Evolutionary conservation across 2,113 vertebrate genomes (phyloP).

Genomic region (Nycticebus coucang): DNA sequence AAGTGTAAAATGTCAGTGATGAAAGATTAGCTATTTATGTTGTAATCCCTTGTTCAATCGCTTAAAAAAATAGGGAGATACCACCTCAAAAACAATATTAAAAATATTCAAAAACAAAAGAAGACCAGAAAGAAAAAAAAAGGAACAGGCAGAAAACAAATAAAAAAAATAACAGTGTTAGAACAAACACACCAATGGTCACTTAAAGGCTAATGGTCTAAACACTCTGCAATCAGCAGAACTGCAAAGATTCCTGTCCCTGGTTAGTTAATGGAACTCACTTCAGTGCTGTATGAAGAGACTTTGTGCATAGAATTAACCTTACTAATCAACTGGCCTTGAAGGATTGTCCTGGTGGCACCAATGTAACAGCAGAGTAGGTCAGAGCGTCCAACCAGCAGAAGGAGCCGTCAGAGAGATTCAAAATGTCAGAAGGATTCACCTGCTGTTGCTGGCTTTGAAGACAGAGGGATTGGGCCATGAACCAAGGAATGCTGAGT

Average conservation of each 20-base stretch:
- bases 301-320: not conserved
- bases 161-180: not conserved
- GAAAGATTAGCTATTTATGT: not conserved
- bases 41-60: not conserved
- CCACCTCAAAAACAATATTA: not conserved
- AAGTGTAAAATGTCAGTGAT: not conserved
- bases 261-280: not conserved
- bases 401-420: not conserved
- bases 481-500: not conserved
- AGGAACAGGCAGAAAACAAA: not conserved
- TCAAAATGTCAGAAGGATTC: not conserved
- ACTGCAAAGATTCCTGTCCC: not conserved
- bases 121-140: constrained; percentile 28
- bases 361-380: not conserved
- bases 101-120: not conserved
- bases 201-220: not conserved
- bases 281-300: not conserved
- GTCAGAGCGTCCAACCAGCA: not conserved
- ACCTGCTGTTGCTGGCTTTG: not conserved
- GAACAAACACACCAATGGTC: not conserved
- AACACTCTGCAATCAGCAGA: not conserved
- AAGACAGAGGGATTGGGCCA: not conserved
- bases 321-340: not conserved
- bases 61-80: constrained; percentile 15
- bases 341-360: not conserved